phyloP scores from a whole-genome alignment of 2,888 invertebrate species.

The Thecophora atra region DNA sequence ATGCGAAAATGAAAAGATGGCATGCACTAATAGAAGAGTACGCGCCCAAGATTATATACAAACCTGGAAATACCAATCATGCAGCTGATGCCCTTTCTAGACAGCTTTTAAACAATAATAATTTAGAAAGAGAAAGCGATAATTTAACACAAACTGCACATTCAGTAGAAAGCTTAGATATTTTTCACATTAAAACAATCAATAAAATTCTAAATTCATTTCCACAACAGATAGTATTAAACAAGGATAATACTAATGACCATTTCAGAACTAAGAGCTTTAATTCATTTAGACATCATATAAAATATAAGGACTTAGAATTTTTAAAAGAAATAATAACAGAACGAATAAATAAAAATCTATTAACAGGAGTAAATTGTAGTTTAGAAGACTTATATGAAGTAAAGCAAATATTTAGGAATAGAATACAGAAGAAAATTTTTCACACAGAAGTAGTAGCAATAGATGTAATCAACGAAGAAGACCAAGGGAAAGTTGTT shows the following conservation, averaged over 20 bases:
- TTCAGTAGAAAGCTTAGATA: slow-evolving; percentile 38
- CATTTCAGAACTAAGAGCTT: slow-evolving; percentile 7
- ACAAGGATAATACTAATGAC: slow-evolving; percentile 1
- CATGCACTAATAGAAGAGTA: slow-evolving; percentile 53
- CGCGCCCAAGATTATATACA: slow-evolving; percentile 47
- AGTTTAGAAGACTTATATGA: slow-evolving; percentile 12
- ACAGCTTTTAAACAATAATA: slow-evolving; percentile 1
- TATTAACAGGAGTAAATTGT: background rate
- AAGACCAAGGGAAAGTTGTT: slow-evolving; percentile 24
- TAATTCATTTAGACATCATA: background rate
- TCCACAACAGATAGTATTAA: slow-evolving; percentile 40
- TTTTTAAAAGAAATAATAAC: slow-evolving; percentile 1
- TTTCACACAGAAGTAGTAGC: slow-evolving; percentile 18
- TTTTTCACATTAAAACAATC: slow-evolving; percentile 28
- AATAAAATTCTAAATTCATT: slow-evolving; percentile 37
- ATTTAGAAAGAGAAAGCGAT: background rate
- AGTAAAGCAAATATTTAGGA: background rate
- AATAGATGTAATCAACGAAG: slow-evolving; percentile 24
- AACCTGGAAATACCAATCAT: slow-evolving; percentile 40
- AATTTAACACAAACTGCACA: slow-evolving; percentile 30
- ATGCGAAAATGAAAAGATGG: slow-evolving; percentile 60
- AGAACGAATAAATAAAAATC: background rate
- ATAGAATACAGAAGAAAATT: slow-evolving; percentile 28
- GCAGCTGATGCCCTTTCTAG: slow-evolving; percentile 32
- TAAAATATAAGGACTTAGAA: background rate